Base-by-base conservation (phyloP, 2,888 invertebrate species). In the Oscheius onirici region DNA sequence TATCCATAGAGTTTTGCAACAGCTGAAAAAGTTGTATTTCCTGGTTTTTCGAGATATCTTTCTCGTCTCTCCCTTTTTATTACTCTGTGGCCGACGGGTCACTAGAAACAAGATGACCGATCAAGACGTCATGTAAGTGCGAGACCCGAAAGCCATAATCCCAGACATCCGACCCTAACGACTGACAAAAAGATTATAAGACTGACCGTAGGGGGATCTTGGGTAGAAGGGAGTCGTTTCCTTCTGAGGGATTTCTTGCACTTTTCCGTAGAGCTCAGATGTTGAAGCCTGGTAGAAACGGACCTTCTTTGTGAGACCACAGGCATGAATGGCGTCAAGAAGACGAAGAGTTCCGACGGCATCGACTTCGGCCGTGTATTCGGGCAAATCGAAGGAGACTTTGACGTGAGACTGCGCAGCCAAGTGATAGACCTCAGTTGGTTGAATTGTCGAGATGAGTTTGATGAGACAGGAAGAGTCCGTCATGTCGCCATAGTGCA, bases 391-490 rank as follows among this genome's bases (percentile, higher is more conserved):
- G 88, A 99, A 99, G 0, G 97, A 99, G 51, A 93, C 92, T 90
- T 97, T 97, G 1, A 99, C 97, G 89, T 99, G 99, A 81, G 97
- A 97, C 88, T 99, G 97, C 0, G 99, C 99, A 0, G 96, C 99
- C 76, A 99, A 91, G 90, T 99, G 99, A 88, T 99, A 99, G 79
- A 99, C 94, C 90, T 99, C 99, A 44, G 92, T 92, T 0, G 99
- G 99, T 83, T 91, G 91, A 20, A 93, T 91, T 89, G 91, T 88
- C 87, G 91, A 91, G 68, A 95, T 93, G 41, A 95, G 92, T 90
- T 94, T 94, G 26, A 94, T 93, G 73, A 95, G 90, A 88, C 95
- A 95, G 77, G 95, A 95, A 60, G 95, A 95, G 89, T 99, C 99
- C 0, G 97, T 97, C 92, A 99, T 92, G 88, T 99, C 99, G 15